A percentile compares a stretch with the other conserved stretches of the same genome.
phyloP scores from a whole-genome alignment of 2,888 invertebrate species.

The Lepidocyrtoides sp. region DNA sequence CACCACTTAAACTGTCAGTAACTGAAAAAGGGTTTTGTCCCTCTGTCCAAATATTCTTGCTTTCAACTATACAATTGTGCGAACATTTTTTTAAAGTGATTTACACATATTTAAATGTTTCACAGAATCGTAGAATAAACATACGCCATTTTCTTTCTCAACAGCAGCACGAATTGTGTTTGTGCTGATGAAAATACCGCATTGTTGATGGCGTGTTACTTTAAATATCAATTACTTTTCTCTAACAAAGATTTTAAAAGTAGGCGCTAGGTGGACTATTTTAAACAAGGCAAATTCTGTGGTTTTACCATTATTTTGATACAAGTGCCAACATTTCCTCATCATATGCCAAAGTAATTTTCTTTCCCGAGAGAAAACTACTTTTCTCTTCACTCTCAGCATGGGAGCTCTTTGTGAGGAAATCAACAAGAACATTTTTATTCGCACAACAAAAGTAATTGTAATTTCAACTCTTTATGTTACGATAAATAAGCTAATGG shows the following conservation, averaged over 20 bases:
- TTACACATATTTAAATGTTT: slow-evolving; percentile 17
- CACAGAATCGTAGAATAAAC: neutral
- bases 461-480: neutral
- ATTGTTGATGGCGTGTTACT: slow-evolving; percentile 5
- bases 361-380: neutral
- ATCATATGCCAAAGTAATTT: neutral
- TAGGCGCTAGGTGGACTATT: slow-evolving; percentile 15
- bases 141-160: neutral
- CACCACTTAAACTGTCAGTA: slow-evolving; percentile 11
- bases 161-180: neutral
- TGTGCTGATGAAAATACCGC: neutral
- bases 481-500: neutral
- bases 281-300: slow-evolving; percentile 14
- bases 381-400: neutral
- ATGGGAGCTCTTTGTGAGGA: neutral
- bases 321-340: slow-evolving; percentile 2
- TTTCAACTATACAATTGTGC: neutral
- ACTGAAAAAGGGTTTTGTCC: neutral
- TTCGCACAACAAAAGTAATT: neutral
- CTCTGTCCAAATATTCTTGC: slow-evolving; percentile 20
- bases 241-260: neutral
- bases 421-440: neutral
- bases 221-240: neutral
- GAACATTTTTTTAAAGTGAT: neutral
- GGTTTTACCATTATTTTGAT: slow-evolving; percentile 8